Base-by-base conservation (phyloP, 2,113 vertebrate genomes). In the Lepus timidus region DNA sequence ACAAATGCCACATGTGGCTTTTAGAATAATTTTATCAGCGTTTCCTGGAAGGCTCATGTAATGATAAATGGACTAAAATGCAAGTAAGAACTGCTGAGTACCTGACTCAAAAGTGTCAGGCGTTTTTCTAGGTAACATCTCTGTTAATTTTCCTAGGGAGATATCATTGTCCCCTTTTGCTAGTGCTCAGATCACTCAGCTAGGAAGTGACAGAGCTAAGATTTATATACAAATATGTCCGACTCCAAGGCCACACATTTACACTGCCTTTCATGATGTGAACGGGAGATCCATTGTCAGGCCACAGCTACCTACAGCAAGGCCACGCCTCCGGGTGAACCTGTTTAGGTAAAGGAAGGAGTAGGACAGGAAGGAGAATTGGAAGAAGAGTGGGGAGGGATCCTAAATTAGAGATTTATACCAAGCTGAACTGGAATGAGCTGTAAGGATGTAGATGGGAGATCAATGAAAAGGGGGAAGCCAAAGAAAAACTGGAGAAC, bases 81-180 rank as follows among this genome's bases (percentile, higher is more conserved):
- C 74, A 80, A 87, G 22, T 80, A 95, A 81, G 55, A 76, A 8
- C 75, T 74, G 14, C 39, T 67, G 58, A 92, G 7, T 76, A 5
- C 36, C 78, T 85, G 64, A 74, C 17, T 55, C 62, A 81, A 58
- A 14, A 95, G 14, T 68, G 14, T 68, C 36, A 82, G 39, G 27
- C 4, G 87, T 87, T 87, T 58, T 87, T 86, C 89, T 79, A 80
- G n/a, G 87, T 94, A 79, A 49, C 23, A 27, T 71, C 20, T 91
- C 61, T 85, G 51, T 39, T 36, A 55, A 61, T 91, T 52, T 36
- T 22, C 49, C 70, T 44, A 71, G 33, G 16, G 90, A 85, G 39
- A 4, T 31, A 51, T 90, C 10, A n/a, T 87, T 36, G 73, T 81
- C 31, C n/a, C 27, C 39, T 92, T 97, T 86, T 52, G 44, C 27